Conservation (phyloP, 1,140 invertebrate genomes). For the Gonatopus flavifemur region DNA sequence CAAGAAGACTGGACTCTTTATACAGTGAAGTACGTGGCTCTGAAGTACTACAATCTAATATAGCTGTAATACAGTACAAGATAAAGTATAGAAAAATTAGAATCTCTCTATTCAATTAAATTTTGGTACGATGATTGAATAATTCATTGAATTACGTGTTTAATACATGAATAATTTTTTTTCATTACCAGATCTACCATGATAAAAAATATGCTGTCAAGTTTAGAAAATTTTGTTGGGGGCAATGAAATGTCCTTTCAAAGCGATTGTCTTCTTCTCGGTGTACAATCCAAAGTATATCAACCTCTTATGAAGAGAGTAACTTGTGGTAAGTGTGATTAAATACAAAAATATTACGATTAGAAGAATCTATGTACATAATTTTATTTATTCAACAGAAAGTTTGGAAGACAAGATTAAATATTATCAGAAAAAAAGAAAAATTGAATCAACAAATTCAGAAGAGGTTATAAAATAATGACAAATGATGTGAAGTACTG, state of each 20-base stretch:
- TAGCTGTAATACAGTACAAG: constrained; percentile 9
- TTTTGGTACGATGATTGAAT: too few species aligned
- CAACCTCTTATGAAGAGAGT: constrained; percentile 72
- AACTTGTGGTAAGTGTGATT: constrained; percentile 67
- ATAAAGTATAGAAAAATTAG: constrained; percentile 16
- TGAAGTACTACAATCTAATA: too few species aligned
- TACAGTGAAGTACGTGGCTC: constrained; percentile 68
- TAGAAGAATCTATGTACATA: constrained; percentile 4
- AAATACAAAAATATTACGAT: constrained; percentile 10
- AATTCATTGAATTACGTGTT: too few species aligned
- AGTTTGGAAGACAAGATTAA: constrained; percentile 75
- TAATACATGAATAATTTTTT: constrained; percentile 16
- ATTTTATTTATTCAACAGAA: constrained; percentile 59
- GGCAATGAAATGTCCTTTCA: constrained; percentile 48
- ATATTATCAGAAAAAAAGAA: constrained; percentile 68
- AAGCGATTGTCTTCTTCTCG: constrained; percentile 67
- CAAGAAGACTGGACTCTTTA: constrained; percentile 75
- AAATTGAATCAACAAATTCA: constrained; percentile 23
- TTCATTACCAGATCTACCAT: constrained; percentile 66
- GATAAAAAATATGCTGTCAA: constrained; percentile 69
- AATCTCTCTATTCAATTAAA: constrained; percentile 20
- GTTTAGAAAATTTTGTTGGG: constrained; percentile 56
- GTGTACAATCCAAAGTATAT: constrained; percentile 70
- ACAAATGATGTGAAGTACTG: neutral
- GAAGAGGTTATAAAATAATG: neutral